Conservation (phyloP, 2,888 invertebrate species). For the Heliconius aoede region DNA sequence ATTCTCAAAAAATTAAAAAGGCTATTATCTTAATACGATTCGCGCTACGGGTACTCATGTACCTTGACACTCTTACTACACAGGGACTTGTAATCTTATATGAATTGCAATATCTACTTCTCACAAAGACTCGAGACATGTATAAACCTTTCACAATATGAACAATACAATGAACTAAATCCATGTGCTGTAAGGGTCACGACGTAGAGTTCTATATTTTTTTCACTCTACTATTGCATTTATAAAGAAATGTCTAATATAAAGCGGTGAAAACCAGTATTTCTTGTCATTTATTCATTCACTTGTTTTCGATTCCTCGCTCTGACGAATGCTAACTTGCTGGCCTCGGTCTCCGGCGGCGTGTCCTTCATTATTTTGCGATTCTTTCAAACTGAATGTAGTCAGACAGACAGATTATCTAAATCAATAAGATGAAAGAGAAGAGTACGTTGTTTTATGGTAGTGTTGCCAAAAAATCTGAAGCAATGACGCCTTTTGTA, state of each 20-base stretch:
- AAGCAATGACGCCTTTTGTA: constrained; percentile 18
- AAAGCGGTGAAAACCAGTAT: constrained; percentile 38
- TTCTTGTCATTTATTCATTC: constrained; percentile 45
- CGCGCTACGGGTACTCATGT: constrained; percentile 53
- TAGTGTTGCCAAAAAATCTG: constrained; percentile 37
- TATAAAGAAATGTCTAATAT: constrained; percentile 22
- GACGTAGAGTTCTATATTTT: constrained; percentile 27
- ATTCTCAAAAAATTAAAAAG: no score
- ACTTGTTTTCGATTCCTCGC: constrained; percentile 51
- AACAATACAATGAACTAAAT: constrained; percentile 36
- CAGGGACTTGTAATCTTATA: constrained; percentile 65
- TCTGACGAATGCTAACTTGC: constrained; percentile 49
- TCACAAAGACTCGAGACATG: constrained; percentile 54
- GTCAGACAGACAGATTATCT: constrained; percentile 39
- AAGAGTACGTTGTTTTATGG: background rate
- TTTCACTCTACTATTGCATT: constrained; percentile 22
- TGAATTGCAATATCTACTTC: constrained; percentile 65
- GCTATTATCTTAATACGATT: constrained; percentile 44
- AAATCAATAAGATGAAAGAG: constrained; percentile 30
- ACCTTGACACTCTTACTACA: constrained; percentile 71
- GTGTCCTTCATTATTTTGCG: constrained; percentile 43
- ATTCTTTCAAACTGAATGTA: constrained; percentile 31
- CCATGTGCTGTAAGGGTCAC: constrained; percentile 15
- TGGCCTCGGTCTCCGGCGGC: constrained; percentile 43
- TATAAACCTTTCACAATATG: constrained; percentile 47